Percentiles rank a stretch among this genome's conserved stretches.
These are phyloP conservation scores for Chinchilla lanigera DNA, from an alignment of 2,113 vertebrate species.

Conservation along the genomic window DNA sequence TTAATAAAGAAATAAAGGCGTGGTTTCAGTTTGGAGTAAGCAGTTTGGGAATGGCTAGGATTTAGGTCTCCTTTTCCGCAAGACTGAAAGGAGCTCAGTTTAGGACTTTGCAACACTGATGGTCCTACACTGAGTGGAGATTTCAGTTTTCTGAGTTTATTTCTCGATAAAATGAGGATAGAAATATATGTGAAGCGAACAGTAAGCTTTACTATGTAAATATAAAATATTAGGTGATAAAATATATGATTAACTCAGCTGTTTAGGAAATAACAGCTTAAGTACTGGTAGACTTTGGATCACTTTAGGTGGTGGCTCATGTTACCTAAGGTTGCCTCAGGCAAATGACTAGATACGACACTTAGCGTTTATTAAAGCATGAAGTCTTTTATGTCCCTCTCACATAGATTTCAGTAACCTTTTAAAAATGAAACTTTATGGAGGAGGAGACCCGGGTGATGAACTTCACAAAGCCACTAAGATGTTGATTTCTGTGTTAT, in stretches of 20 bases:
- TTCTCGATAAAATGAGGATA: conserved; percentile 1
- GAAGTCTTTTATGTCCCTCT: neutral
- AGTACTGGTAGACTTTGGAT: neutral
- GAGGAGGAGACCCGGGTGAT: neutral
- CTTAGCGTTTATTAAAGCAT: neutral
- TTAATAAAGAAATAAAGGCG: no score
- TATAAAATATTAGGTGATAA: conserved; percentile 4
- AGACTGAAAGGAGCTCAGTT: neutral
- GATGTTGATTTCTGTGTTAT: conserved; percentile 25
- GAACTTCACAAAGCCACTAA: conserved; percentile 39
- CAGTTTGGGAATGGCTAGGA: neutral
- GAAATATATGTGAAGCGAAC: neutral
- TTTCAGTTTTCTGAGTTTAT: conserved; percentile 12
- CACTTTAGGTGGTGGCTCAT: neutral
- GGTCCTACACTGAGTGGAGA: neutral
- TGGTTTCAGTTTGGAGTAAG: neutral
- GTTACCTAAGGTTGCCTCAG: neutral
- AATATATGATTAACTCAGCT: neutral
- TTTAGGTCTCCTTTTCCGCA: neutral
- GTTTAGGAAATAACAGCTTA: conserved; percentile 33
- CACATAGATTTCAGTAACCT: neutral
- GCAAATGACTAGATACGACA: neutral
- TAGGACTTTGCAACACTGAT: neutral
- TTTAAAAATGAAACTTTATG: conserved; percentile 27
- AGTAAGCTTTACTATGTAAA: neutral